Evolutionary conservation across 2,888 invertebrate species (phyloP).

Genomic region (Cheilosia grossa): DNA sequence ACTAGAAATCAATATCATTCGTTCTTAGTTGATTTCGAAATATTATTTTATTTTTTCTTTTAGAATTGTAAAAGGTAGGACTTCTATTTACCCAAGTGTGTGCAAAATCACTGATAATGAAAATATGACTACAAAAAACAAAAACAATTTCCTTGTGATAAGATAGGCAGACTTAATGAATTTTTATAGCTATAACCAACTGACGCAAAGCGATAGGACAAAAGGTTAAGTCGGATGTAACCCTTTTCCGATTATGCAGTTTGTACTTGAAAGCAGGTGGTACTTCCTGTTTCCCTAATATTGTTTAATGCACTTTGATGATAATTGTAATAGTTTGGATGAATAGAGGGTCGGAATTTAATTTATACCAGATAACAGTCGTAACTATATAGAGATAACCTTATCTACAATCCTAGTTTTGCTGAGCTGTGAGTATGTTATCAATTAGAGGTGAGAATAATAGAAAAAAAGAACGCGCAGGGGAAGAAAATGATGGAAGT

Average conservation of each 20-base stretch:
- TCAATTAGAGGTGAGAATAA: neutral
- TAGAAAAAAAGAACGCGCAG: neutral
- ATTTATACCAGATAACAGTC: neutral
- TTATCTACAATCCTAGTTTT: slow-evolving; percentile 1
- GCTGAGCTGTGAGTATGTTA: neutral
- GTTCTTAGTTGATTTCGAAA: slow-evolving; percentile 52
- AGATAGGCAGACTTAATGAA: slow-evolving; percentile 24
- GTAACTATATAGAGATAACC: neutral
- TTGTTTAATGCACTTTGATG: neutral
- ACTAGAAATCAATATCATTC: slow-evolving; percentile 43
- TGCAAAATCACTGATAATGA: slow-evolving; percentile 57
- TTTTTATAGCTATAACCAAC: neutral
- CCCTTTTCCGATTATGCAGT: slow-evolving; percentile 2
- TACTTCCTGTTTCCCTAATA: neutral
- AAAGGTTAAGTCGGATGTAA: neutral
- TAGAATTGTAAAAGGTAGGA: slow-evolving; percentile 16
- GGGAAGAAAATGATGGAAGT: neutral
- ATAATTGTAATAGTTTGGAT: neutral
- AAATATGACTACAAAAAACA: neutral
- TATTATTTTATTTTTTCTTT: slow-evolving; percentile 1
- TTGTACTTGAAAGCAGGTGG: neutral
- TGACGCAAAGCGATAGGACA: slow-evolving; percentile 9
- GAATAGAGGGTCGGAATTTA: neutral
- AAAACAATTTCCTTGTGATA: slow-evolving; percentile 33
- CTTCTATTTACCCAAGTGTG: slow-evolving; percentile 59